Evolutionary conservation across 2,888 invertebrate genomes (phyloP).

Genomic region (Agrotis clavis): DNA sequence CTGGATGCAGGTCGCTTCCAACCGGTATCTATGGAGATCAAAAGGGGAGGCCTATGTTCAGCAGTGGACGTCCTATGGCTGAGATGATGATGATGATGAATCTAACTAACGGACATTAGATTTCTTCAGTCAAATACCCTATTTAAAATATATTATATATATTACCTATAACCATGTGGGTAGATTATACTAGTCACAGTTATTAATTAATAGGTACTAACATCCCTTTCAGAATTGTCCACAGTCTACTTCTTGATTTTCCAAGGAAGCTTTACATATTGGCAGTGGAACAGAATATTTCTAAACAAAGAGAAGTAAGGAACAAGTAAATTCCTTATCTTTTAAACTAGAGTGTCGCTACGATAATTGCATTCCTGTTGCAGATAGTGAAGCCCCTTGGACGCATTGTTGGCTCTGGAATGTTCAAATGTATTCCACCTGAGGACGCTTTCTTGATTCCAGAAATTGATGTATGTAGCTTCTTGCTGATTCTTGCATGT

Average conservation of each 20-base stretch:
- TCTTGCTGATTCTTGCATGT: too few relatives aligned
- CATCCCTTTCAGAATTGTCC: slow-evolving; percentile 81
- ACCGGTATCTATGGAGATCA: too few relatives aligned
- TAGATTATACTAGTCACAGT: not conserved
- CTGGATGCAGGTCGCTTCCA: too few relatives aligned
- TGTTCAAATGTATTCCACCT: slow-evolving; percentile 89
- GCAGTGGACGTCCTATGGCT: too few relatives aligned
- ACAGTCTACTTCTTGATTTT: slow-evolving; percentile 86
- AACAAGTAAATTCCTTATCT: slow-evolving; percentile 34
- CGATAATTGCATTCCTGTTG: slow-evolving; percentile 60
- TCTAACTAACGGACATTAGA: too few relatives aligned
- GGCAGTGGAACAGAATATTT: slow-evolving; percentile 92
- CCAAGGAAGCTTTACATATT: slow-evolving; percentile 92
- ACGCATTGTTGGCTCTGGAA: slow-evolving; percentile 88
- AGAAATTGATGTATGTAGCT: slow-evolving; percentile 82
- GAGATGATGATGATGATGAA: too few relatives aligned
- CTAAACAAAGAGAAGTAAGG: slow-evolving; percentile 86
- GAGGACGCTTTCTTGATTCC: slow-evolving; percentile 91
- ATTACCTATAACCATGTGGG: not conserved
- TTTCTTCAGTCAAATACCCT: too few relatives aligned
- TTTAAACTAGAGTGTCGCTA: slow-evolving; percentile 12
- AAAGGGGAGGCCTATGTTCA: too few relatives aligned
- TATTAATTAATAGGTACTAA: not conserved
- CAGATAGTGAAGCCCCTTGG: slow-evolving; percentile 92
- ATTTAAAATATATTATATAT: too few relatives aligned